A percentile compares a stretch with the other conserved stretches of the same genome.
Conservation (phyloP, 2,888 invertebrate species). For the Acleris sparsana region DNA sequence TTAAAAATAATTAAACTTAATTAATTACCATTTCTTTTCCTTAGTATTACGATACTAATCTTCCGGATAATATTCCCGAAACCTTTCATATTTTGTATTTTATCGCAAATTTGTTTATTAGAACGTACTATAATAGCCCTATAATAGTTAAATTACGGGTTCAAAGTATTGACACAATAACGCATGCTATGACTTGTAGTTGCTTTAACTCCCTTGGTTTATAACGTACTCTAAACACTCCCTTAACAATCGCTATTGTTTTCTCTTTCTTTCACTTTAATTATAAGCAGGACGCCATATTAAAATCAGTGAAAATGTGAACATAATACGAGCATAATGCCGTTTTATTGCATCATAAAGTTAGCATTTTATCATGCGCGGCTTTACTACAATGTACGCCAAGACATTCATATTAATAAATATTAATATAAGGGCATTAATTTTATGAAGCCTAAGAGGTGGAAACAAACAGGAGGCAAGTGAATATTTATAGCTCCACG, state of each 20-base stretch:
- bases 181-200: conserved; percentile 39
- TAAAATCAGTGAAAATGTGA: conserved; percentile 57
- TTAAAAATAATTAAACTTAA: conserved; percentile 6
- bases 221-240: not conserved
- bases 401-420: conserved; percentile 76
- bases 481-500: conserved; percentile 74
- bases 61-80: no score
- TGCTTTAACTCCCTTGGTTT: conserved; percentile 3
- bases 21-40: no score
- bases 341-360: conserved; percentile 74
- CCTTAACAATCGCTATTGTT: conserved; percentile 3
- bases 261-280: conserved; percentile 36
- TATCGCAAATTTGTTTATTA: no score
- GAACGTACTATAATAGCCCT: not conserved
- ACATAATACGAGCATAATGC: conserved; percentile 58
- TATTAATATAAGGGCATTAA: conserved; percentile 78
- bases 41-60: no score
- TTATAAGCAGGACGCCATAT: conserved; percentile 27
- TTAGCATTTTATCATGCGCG: conserved; percentile 72
- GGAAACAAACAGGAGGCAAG: conserved; percentile 70
- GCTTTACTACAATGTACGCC: conserved; percentile 60
- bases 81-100: not conserved
- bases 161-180: conserved; percentile 32
- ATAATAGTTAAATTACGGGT: conserved; percentile 29
- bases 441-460: conserved; percentile 78